phyloP scores from a whole-genome alignment of 2,797 vertebrate genomes.

The Calcarius lapponicus region DNA sequence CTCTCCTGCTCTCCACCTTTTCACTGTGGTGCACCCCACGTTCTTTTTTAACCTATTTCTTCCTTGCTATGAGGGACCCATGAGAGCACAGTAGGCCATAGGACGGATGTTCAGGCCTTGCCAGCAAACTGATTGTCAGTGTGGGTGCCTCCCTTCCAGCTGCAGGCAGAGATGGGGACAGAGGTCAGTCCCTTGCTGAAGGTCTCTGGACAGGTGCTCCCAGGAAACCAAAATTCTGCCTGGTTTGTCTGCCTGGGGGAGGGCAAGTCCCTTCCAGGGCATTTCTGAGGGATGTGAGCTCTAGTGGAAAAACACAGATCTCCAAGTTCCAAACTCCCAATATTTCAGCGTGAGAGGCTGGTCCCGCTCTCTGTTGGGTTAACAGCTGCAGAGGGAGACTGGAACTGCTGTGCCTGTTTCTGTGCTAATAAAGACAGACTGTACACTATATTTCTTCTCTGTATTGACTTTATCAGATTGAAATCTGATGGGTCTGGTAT shows the following conservation, averaged over 20 bases:
- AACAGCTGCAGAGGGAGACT: neutral
- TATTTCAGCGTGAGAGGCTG: neutral
- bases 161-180: neutral
- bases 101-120: rapidly evolving
- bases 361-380: neutral
- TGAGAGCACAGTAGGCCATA: neutral
- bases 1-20: neutral
- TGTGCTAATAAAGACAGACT: constrained; percentile 56
- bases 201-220: rapidly evolving
- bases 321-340: neutral
- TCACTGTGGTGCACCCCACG: no score
- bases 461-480: constrained; percentile 68
- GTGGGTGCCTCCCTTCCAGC: neutral
- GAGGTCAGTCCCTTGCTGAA: neutral
- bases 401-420: constrained; percentile 22
- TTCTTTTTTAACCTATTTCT: neutral
- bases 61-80: neutral
- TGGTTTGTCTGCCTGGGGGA: neutral
- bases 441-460: constrained; percentile 57
- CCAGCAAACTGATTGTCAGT: neutral
- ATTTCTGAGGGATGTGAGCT: neutral
- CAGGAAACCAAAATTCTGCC: neutral
- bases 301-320: neutral
- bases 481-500: constrained; percentile 73
- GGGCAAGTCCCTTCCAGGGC: neutral